A percentile compares a stretch with the other conserved stretches of the same genome.
Evolutionary conservation across 2,888 invertebrate species (phyloP).

Genomic region (Chymomyza caudatula): DNA sequence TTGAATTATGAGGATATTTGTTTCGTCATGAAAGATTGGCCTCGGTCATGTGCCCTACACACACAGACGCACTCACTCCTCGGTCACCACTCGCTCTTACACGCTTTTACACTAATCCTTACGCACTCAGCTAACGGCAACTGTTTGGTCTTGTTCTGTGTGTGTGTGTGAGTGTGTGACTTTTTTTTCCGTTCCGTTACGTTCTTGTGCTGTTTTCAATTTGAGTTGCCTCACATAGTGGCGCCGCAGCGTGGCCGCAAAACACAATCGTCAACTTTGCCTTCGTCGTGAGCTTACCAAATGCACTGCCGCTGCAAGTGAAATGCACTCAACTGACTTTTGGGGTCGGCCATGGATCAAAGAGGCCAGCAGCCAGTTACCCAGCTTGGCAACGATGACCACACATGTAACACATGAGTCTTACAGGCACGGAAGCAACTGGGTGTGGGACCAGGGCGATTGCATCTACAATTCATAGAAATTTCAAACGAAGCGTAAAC

Average conservation of each 20-base stretch:
- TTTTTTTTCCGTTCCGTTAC: conserved; percentile 21
- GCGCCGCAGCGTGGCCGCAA: conserved; percentile 37
- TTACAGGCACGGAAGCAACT: neutral
- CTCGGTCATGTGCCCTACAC: conserved; percentile 35
- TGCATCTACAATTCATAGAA: conserved; percentile 77
- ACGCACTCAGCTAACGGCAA: conserved; percentile 46
- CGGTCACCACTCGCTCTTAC: conserved; percentile 1
- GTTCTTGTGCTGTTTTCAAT: conserved; percentile 40
- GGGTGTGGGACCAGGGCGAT: conserved; percentile 51
- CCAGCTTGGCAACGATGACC: neutral
- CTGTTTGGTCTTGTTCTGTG: conserved; percentile 16
- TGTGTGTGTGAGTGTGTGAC: conserved; percentile 5
- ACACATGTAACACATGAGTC: conserved; percentile 60
- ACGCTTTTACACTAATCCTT: conserved; percentile 51
- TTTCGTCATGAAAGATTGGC: conserved; percentile 75
- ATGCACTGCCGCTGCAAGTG: conserved; percentile 63
- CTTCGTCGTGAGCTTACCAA: conserved; percentile 70
- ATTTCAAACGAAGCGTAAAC: conserved; percentile 74
- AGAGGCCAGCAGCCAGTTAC: conserved; percentile 13
- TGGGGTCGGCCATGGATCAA: conserved; percentile 2
- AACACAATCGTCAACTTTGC: conserved; percentile 66
- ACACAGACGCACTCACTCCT: neutral
- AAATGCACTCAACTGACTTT: conserved; percentile 63
- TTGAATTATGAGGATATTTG: conserved; percentile 75
- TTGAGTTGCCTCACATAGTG: conserved; percentile 18